Percentiles rank a stretch among this genome's conserved stretches.
Evolutionary conservation across 1,140 invertebrate genomes (phyloP).

Genomic region (Drosophila navojoa): DNA sequence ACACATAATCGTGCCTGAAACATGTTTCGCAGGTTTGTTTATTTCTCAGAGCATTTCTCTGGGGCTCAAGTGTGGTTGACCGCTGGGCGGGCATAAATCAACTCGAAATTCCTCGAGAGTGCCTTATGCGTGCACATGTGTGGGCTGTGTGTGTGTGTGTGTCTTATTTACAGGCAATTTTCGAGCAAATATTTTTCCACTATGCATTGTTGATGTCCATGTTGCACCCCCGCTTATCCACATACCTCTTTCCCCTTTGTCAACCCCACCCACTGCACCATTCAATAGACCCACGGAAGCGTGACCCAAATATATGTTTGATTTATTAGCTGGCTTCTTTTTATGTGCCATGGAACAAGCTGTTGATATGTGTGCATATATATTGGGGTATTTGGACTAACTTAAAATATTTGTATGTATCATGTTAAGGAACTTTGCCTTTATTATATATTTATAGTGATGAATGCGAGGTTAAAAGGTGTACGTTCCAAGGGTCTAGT

Average conservation of each 20-base stretch:
- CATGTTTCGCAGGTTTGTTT: background rate
- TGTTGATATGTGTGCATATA: conserved; percentile 34
- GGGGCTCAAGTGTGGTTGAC: conserved; percentile 67
- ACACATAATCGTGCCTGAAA: conserved; percentile 24
- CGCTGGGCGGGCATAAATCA: conserved; percentile 70
- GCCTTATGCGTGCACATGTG: conserved; percentile 5
- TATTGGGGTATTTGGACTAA: conserved; percentile 22
- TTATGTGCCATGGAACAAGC: conserved; percentile 53
- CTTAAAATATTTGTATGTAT: conserved; percentile 28
- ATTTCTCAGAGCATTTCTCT: background rate
- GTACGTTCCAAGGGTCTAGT: background rate
- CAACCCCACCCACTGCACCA: background rate
- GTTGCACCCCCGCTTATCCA: conserved; percentile 46
- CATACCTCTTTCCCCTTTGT: background rate
- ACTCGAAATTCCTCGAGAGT: conserved; percentile 34
- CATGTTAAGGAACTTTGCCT: background rate
- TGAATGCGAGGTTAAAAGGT: no score
- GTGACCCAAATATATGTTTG: conserved; percentile 82
- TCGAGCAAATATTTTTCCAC: conserved; percentile 74
- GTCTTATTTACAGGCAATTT: conserved; percentile 75
- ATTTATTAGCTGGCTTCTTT: conserved; percentile 74
- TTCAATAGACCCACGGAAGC: conserved; percentile 57
- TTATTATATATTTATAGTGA: background rate
- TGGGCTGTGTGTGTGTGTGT: background rate
- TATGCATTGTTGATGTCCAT: conserved; percentile 62